These are phyloP conservation scores for Odontocerum albicorne DNA, from an alignment of 2,888 invertebrate species.

Conservation along the genomic window DNA sequence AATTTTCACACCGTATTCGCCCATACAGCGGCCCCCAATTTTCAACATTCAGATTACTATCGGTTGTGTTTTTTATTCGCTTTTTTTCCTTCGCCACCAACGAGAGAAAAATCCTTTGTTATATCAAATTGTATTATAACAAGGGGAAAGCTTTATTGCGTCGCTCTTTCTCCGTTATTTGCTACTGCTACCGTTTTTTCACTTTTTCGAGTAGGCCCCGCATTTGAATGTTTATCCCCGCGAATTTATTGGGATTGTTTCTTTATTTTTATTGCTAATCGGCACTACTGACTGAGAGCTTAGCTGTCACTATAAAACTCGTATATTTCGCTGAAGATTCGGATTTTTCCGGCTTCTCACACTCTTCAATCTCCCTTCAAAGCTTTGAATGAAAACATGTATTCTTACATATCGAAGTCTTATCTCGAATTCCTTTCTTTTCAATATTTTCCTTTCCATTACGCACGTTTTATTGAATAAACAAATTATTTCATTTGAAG, in stretches of 20 bases:
- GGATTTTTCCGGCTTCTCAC: no score
- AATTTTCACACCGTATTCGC: conserved; percentile 30
- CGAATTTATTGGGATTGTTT: conserved; percentile 26
- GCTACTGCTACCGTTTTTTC: conserved; percentile 1
- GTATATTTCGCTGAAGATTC: no score
- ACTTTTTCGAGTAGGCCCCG: conserved; percentile 10
- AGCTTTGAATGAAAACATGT: no score
- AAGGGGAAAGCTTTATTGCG: conserved; percentile 26
- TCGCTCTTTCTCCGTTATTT: conserved; percentile 17
- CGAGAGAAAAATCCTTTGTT: conserved; percentile 17
- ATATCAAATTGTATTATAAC: conserved; percentile 29
- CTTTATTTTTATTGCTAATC: conserved; percentile 23
- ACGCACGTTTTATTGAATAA: no score
- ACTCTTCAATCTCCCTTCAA: no score
- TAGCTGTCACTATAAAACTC: neutral
- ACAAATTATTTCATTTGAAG: no score
- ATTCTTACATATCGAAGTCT: no score
- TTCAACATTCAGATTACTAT: conserved; percentile 30
- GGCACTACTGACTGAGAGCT: conserved; percentile 10
- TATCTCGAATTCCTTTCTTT: no score
- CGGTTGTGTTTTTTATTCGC: conserved; percentile 32
- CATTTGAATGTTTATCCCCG: conserved; percentile 14
- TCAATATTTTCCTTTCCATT: no score
- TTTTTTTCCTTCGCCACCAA: conserved; percentile 15
- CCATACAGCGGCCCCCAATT: conserved; percentile 24